phyloP scores from a whole-genome alignment of 2,113 vertebrate genomes.

The Caloenas nicobarica region DNA sequence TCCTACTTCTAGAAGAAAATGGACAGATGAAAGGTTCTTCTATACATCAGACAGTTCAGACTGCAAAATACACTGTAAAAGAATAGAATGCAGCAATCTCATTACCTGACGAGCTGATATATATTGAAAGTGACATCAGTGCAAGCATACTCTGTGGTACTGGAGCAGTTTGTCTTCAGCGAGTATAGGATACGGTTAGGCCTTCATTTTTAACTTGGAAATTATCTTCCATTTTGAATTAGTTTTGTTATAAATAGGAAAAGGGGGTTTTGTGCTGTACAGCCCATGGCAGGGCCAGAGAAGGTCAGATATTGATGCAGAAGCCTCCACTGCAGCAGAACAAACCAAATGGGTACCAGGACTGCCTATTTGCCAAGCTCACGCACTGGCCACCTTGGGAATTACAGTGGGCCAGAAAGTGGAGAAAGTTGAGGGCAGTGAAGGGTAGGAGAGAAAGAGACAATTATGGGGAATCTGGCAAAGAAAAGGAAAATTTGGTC shows the following conservation, averaged over 20 bases:
- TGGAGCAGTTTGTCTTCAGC: background rate
- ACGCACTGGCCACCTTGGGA: background rate
- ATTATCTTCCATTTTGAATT: background rate
- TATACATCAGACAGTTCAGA: background rate
- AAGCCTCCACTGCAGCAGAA: slow-evolving; percentile 12
- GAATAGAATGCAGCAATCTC: background rate
- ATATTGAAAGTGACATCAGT: background rate
- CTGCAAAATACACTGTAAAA: background rate
- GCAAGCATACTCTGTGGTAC: rapidly evolving
- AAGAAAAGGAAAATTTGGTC: background rate
- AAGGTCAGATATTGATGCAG: background rate
- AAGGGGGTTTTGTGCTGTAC: background rate
- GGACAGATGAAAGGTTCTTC: background rate
- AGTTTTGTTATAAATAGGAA: background rate
- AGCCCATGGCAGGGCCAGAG: background rate
- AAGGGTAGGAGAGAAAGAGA: background rate
- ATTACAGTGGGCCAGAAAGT: background rate
- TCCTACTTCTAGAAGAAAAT: background rate
- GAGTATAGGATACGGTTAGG: background rate
- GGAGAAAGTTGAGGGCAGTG: background rate
- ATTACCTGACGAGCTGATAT: background rate
- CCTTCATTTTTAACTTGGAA: background rate
- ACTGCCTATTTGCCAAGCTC: background rate
- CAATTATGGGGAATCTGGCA: background rate
- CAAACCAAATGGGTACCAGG: background rate